Base-by-base conservation (phyloP, 2,797 vertebrate species). In the Acipenser transmontanus region DNA sequence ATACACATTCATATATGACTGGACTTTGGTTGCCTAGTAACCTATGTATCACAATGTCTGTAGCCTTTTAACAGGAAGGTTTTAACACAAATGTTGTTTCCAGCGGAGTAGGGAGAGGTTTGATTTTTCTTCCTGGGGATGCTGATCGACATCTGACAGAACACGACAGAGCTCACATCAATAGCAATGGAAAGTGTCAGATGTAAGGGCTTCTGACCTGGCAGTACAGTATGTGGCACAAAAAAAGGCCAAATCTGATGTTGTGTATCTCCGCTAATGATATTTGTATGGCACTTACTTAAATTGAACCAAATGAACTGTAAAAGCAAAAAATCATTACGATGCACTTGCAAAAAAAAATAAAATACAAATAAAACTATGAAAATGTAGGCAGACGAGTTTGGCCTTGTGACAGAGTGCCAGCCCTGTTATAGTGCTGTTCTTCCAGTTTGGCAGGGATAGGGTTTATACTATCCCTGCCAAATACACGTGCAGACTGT, bases 111-210 rank as follows among this genome's bases (percentile, higher is more conserved):
- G 17, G 57, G 10, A 47, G 57, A 8, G 6, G 48, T 66, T 51
- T 49, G 54, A 11, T 66, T 66, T 50, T 12, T 50, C n/a, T 12
- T 66, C 65, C 65, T 66, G 56, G 59, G 59, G 65, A 61, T 66
- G 57, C 48, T 59, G 47, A 66, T 66, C 56, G 59, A 59, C 12
- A 59, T 4, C 17, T 66, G 8, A 60, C 47, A 49, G 13, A 3
- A 51, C 57, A 66, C 10, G 20, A 20, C 48, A 66, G 50, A 20
- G 11, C 14, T 49, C 11, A 50, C 60, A 61, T 66, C 65, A 66
- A 66, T 59, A 60, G 49, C 17, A 57, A 57, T 57, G 54, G 54
- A 11, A 57, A 13, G 54, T 57, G 12, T 11, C 54, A 11, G 54
- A 57, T 57, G 9, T n/a, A 13, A 57, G 14, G 12, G 14, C 9